These are phyloP conservation scores for Tetrax tetrax DNA, from an alignment of 2,113 vertebrate species.

Conservation along the genomic window DNA sequence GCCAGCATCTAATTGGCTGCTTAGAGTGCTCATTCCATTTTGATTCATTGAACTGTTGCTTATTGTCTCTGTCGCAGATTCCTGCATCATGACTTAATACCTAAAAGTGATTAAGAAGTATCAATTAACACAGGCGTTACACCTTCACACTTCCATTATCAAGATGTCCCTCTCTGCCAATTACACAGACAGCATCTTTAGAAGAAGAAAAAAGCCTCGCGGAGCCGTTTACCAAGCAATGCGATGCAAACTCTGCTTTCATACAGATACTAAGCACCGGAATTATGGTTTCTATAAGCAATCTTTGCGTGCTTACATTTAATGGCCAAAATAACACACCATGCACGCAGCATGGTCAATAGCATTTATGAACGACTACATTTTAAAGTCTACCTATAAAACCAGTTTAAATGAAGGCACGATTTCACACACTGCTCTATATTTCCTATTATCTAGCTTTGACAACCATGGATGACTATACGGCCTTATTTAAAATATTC, in stretches of 20 bases:
- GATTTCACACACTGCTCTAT: slow-evolving; percentile 76
- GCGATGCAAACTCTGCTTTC: slow-evolving; percentile 85
- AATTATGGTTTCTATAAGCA: slow-evolving; percentile 83
- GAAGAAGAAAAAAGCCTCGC: slow-evolving; percentile 78
- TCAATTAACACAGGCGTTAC: slow-evolving; percentile 95
- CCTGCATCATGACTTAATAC: slow-evolving; percentile 99
- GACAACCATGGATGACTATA: slow-evolving; percentile 83
- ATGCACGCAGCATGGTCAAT: slow-evolving; percentile 71
- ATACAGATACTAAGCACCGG: slow-evolving; percentile 80
- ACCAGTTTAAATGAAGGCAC: slow-evolving; percentile 80
- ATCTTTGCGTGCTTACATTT: slow-evolving; percentile 76
- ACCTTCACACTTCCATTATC: slow-evolving; percentile 93
- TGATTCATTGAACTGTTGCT: slow-evolving; percentile 99
- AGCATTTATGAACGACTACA: slow-evolving; percentile 80
- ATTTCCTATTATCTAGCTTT: slow-evolving; percentile 85
- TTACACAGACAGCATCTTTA: slow-evolving; percentile 87
- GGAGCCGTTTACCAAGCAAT: slow-evolving; percentile 92
- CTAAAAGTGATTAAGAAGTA: slow-evolving; percentile 99
- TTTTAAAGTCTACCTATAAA: slow-evolving; percentile 85
- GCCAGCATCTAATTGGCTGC: slow-evolving; percentile 99
- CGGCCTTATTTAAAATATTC: slow-evolving; percentile 88
- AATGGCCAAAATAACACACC: slow-evolving; percentile 76
- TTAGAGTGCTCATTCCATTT: slow-evolving; percentile 99
- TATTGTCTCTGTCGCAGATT: slow-evolving; percentile 99
- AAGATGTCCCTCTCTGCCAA: slow-evolving; percentile 96